Base-by-base conservation (phyloP, 2,113 vertebrate species). In the Alouatta palliata region DNA sequence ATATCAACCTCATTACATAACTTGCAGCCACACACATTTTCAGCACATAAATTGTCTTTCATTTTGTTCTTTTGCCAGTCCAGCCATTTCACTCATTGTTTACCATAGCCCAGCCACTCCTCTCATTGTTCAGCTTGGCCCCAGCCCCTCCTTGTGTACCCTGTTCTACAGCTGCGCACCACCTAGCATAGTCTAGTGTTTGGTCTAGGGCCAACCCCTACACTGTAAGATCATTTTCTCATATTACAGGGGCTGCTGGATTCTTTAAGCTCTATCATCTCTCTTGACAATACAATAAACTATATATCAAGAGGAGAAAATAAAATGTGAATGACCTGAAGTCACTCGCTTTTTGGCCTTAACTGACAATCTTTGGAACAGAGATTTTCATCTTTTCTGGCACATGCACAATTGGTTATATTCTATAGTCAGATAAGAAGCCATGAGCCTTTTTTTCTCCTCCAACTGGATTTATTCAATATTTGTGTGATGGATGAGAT, bases 301-400 rank as follows among this genome's bases (percentile, higher is more conserved):
- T 37, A 0, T 27, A 70, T 3, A 10, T 86, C n/a, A 82, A 64
- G 3, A 86, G 21, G 13, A 37, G 21, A 64, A 70, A 47, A 45
- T 49, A 64, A 45, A 71, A 56, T 45, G 32, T 9, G 2, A 30
- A 12, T 27, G 66, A 47, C 30, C 71, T 64, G 35, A 93, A 70
- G 7, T 77, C 58, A 90, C 61, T 92, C 64, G 10, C n/a, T 77
- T 92, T 94, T 82, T 76, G 30, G 66, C 70, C 35, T 96, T 83
- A 37, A 27, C 17, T 73, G 27, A 54, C 6, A 90, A 43, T 54
- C 58, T 79, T 96, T 40, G 90, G n/a, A 43, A 43, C 43, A 45
- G 56, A 81, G 23, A 77, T 64, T 81, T 86, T 85, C 27, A 45
- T 87, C 14, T 58, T 75, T 87, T 43, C 82, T 87, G 43, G 58